Base-by-base conservation (phyloP, 2,797 vertebrate species). In the Varecia variegata region DNA sequence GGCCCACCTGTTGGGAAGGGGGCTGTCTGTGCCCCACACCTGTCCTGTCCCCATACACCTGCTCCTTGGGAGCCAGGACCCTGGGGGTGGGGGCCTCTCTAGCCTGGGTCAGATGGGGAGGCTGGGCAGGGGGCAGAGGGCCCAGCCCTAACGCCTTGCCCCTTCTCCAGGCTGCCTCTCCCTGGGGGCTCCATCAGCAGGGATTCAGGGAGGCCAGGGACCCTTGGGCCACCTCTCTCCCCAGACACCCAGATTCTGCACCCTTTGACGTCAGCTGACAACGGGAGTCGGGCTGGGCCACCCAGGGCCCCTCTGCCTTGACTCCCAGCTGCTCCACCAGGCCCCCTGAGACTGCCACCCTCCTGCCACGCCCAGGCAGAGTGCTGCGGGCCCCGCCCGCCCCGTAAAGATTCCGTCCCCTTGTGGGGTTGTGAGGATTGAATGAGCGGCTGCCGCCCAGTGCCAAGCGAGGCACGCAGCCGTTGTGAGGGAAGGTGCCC, bases 281-380 rank as follows among this genome's bases (percentile, higher is more conserved):
- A 45, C 0, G 0, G 38, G 79, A 14, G 58, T 56, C 3, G 0
- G 50, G 43, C 21, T 38, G 43, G 62, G 73, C 56, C 30, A 7
- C n/a, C 45, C 62, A 27, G 56, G 73, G n/a, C 54, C 47, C 35
- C 60, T 56, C 11, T 7, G 58, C 35, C 62, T 30, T 2, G n/a
- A 45, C 23, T 9, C 52, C 85, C 32, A 13, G 14, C 30, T 23
- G 20, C 45, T 79, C 88, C 58, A 1, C 15, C 20, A 45, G 27
- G 47, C 52, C n/a, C 6, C 2, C 2, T 0, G 40, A 13, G 38
- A 23, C 43, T 0, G 1, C 32, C 50, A 25, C 50, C 62, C 58
- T 56, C 52, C 52, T 13, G 12, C 13, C 60, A n/a, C 0, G 6
- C 62, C 73, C 21, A 1, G 30, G 20, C 5, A 5, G 54, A 23